These are phyloP conservation scores for Chrysolina americana DNA, from an alignment of 2,888 invertebrate genomes.

Conservation along the genomic window DNA sequence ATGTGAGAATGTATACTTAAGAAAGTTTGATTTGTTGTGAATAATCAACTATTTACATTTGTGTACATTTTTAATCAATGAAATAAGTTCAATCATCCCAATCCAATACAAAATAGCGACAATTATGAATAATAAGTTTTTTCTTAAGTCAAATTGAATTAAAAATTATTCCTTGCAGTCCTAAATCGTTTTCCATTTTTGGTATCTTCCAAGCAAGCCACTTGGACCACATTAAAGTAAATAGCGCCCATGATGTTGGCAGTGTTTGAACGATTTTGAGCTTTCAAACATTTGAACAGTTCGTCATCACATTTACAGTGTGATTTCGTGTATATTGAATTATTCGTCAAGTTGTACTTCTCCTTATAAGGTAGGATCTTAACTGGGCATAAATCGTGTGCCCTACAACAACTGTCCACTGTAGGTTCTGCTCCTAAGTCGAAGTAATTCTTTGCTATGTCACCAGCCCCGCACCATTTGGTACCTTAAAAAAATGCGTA, in stretches of 20 bases:
- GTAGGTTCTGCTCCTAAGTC: constrained; percentile 83
- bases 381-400: constrained; percentile 91
- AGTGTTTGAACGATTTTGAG: constrained; percentile 77
- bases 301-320: constrained; percentile 91
- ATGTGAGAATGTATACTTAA: too few species aligned
- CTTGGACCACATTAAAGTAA: constrained; percentile 87
- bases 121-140: background rate
- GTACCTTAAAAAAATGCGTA: constrained; percentile 75
- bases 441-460: constrained; percentile 86
- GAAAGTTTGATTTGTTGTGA: too few species aligned
- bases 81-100: background rate
- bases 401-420: constrained; percentile 89
- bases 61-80: constrained; percentile 23
- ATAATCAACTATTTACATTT: background rate
- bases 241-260: constrained; percentile 85
- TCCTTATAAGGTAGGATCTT: constrained; percentile 80
- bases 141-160: constrained; percentile 25
- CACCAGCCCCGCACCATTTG: constrained; percentile 94
- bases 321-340: constrained; percentile 88
- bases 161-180: constrained; percentile 56
- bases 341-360: constrained; percentile 88
- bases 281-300: constrained; percentile 84
- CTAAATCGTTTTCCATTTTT: constrained; percentile 56
- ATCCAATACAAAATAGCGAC: background rate
- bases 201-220: constrained; percentile 79